Evolutionary conservation across 1,140 invertebrate genomes (phyloP).

Genomic region (Polypedilum vanderplanki): DNA sequence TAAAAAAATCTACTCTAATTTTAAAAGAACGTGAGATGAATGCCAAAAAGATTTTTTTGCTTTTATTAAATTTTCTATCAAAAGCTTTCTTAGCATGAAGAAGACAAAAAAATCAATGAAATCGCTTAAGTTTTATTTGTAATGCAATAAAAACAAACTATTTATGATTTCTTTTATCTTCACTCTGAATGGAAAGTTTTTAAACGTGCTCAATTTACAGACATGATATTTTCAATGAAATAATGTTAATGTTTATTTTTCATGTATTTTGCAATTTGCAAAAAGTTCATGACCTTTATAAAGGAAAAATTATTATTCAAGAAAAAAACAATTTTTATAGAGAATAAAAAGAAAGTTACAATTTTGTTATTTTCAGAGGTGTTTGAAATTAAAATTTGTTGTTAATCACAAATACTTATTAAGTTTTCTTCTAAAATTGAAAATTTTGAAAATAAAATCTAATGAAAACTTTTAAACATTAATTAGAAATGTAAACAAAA

Average conservation of each 20-base stretch:
- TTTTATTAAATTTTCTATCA: constrained; percentile 3
- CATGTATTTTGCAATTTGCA: background rate
- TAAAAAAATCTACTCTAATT: background rate
- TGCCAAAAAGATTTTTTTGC: background rate
- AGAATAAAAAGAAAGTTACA: too few species aligned
- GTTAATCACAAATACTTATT: too few species aligned
- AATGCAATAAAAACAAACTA: background rate
- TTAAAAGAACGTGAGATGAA: background rate
- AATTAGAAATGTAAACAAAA: too few species aligned
- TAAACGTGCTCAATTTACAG: background rate
- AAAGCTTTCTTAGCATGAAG: background rate
- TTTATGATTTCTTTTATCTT: background rate
- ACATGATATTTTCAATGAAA: background rate
- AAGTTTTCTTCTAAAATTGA: too few species aligned
- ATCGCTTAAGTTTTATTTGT: background rate
- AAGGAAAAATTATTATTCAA: too few species aligned
- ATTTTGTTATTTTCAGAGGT: too few species aligned
- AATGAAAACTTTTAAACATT: too few species aligned
- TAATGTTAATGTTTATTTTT: background rate
- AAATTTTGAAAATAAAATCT: too few species aligned
- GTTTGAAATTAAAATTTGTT: too few species aligned
- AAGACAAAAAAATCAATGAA: background rate
- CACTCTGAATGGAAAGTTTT: background rate
- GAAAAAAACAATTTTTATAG: too few species aligned
- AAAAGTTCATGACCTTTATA: background rate